These are phyloP conservation scores for Dicranocentrus wangi DNA, from an alignment of 2,888 invertebrate genomes.

Conservation along the genomic window DNA sequence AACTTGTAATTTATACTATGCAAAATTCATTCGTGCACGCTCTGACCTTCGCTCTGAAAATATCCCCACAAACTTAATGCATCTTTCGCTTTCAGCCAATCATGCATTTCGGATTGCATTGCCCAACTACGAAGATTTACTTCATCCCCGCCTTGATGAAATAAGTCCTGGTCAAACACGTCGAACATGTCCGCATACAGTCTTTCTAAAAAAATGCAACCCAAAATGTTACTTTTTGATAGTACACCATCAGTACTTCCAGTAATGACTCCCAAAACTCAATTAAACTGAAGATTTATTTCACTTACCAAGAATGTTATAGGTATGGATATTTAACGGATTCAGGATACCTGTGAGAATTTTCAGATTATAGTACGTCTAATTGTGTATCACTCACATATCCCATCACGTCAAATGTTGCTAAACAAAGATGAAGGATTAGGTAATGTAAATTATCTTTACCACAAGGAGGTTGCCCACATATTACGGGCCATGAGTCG, in stretches of 20 bases:
- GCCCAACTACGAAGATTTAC: constrained; percentile 85
- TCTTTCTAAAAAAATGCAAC: constrained; percentile 76
- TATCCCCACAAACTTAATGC: constrained; percentile 74
- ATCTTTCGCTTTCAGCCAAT: constrained; percentile 70
- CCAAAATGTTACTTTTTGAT: too few relatives aligned
- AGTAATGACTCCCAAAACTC: not conserved
- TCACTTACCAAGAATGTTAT: constrained; percentile 63
- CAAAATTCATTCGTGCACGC: constrained; percentile 76
- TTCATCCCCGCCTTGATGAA: constrained; percentile 86
- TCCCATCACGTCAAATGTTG: too few relatives aligned
- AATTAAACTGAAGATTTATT: constrained; percentile 1
- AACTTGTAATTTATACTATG: too few relatives aligned
- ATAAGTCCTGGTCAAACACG: constrained; percentile 76
- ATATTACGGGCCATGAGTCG: constrained; percentile 74
- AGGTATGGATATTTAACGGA: constrained; percentile 71
- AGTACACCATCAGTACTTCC: not conserved
- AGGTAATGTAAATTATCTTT: constrained; percentile 47
- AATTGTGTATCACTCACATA: too few relatives aligned
- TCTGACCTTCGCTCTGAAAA: constrained; percentile 71
- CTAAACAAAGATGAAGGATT: too few relatives aligned
- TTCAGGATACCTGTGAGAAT: constrained; percentile 67
- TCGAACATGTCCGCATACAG: constrained; percentile 85
- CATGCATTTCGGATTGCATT: constrained; percentile 79
- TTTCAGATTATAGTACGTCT: not conserved
- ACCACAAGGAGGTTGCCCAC: constrained; percentile 84